Evolutionary conservation across 2,797 vertebrate species (phyloP).

Genomic region (Hipposideros larvatus): DNA sequence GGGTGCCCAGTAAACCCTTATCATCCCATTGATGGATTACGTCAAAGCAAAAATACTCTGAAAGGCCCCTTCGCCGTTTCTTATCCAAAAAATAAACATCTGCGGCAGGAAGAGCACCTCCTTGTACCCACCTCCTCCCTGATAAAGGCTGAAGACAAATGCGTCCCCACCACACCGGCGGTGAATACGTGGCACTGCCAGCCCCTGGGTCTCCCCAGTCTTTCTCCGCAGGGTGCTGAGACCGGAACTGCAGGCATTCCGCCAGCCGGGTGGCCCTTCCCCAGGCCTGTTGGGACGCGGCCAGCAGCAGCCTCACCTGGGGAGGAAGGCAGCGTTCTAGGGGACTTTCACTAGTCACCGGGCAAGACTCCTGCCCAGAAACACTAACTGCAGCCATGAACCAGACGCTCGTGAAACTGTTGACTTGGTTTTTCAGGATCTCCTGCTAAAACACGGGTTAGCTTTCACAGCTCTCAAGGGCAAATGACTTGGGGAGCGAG

Average conservation of each 20-base stretch:
- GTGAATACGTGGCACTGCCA: accelerated
- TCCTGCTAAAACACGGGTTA: background rate
- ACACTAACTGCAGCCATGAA: background rate
- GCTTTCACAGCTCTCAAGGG: too few species aligned
- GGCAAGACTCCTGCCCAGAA: background rate
- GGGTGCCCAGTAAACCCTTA: background rate
- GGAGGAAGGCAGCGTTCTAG: background rate
- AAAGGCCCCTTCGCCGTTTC: background rate
- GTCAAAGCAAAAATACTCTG: background rate
- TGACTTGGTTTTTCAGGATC: background rate
- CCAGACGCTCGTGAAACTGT: accelerated
- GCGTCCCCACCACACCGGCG: too few species aligned
- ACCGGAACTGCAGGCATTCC: accelerated
- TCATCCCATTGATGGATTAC: background rate
- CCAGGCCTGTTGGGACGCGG: background rate
- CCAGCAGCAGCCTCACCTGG: background rate
- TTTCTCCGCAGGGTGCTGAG: background rate
- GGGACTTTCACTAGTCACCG: background rate
- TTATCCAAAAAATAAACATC: background rate
- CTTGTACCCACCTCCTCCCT: background rate
- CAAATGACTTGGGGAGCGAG: background rate
- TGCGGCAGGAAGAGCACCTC: background rate
- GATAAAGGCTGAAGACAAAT: background rate
- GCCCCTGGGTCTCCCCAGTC: accelerated
- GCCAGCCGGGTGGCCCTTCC: background rate